phyloP scores from a whole-genome alignment of 2,797 vertebrate species.

The Urophycis tenuis region DNA sequence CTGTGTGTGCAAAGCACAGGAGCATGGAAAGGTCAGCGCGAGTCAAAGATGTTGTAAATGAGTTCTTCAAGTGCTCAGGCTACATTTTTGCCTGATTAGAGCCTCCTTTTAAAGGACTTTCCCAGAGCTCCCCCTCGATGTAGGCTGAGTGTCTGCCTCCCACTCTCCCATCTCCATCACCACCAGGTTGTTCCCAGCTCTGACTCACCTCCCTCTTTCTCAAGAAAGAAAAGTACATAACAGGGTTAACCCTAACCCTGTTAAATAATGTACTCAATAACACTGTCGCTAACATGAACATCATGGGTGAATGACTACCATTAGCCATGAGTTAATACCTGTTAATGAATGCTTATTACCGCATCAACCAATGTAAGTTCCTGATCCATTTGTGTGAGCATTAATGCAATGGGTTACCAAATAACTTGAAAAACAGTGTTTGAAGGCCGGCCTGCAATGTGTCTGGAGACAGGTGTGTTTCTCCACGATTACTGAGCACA shows the following conservation, averaged over 20 bases:
- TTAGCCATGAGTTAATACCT: no score
- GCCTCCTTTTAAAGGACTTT: background rate
- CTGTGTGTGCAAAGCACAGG: slow-evolving; percentile 18
- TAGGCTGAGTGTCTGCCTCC: background rate
- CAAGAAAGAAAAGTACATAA: no score
- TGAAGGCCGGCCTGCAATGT: background rate
- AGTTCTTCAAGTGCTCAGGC: background rate
- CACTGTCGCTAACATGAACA: no score
- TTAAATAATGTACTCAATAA: no score
- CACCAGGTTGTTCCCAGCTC: background rate
- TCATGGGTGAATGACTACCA: no score
- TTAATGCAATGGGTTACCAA: no score
- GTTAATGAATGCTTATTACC: no score
- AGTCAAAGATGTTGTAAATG: background rate
- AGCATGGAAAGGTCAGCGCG: slow-evolving; percentile 10
- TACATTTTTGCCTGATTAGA: no score
- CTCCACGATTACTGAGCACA: background rate
- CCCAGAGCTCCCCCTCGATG: background rate
- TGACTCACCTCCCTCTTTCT: no score
- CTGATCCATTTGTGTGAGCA: no score
- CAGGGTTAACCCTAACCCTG: no score
- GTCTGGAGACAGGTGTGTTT: background rate
- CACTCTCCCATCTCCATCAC: background rate
- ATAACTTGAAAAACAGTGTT: background rate
- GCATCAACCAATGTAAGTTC: no score